Percentiles rank a stretch among this genome's conserved stretches.
Conservation (phyloP, 2,888 invertebrate species). For the Pterostichus madidus region DNA sequence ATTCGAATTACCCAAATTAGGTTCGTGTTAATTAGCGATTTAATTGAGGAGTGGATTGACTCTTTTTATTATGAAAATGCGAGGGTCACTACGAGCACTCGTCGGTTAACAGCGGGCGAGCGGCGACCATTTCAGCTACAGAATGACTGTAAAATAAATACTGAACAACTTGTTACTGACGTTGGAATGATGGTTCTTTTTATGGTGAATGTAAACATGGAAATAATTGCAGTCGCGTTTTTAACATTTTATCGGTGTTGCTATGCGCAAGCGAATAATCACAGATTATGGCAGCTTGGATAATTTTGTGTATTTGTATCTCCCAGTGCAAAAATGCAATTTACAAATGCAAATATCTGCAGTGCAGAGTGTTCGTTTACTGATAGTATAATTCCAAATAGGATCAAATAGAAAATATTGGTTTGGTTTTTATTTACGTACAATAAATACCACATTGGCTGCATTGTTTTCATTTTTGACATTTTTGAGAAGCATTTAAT, state of each 20-base stretch:
- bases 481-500: too few relatives aligned
- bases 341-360: neutral
- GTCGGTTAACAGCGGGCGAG: neutral
- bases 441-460: neutral
- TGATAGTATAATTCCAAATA: constrained; percentile 34
- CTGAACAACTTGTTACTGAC: constrained; percentile 10
- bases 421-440: constrained; percentile 7
- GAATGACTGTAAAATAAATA: constrained; percentile 51
- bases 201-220: constrained; percentile 44
- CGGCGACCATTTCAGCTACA: too few relatives aligned
- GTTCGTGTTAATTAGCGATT: constrained; percentile 55
- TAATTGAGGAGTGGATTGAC: constrained; percentile 53
- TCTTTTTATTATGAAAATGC: constrained; percentile 51
- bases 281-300: constrained; percentile 46
- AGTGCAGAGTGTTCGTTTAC: constrained; percentile 5
- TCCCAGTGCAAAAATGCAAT: constrained; percentile 41
- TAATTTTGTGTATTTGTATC: constrained; percentile 41
- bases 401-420: constrained; percentile 25
- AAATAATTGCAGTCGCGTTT: constrained; percentile 43
- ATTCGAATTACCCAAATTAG: constrained; percentile 59
- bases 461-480: neutral
- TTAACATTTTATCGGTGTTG: constrained; percentile 33
- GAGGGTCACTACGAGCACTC: constrained; percentile 18
- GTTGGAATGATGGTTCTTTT: constrained; percentile 28
- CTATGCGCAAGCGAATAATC: constrained; percentile 40